Evolutionary conservation across 1,140 invertebrate genomes (phyloP).

Genomic region (Coenobita brevimanus): DNA sequence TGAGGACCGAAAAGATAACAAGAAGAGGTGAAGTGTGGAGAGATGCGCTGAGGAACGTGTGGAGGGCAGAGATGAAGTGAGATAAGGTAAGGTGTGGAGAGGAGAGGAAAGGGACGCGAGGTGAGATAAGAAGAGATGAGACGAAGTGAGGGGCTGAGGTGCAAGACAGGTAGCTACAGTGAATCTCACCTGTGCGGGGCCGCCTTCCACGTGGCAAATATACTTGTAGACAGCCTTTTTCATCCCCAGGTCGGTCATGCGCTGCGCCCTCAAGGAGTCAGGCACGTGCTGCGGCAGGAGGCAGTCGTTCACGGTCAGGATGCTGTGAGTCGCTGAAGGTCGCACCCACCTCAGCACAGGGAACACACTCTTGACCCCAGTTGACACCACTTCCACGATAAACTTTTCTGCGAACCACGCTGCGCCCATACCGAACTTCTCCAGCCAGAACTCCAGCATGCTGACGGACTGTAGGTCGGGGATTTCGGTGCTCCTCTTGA

Average conservation of each 20-base stretch:
- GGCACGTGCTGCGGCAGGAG: slow-evolving; percentile 47
- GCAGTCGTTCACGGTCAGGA: slow-evolving; percentile 42
- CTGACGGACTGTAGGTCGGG: slow-evolving; percentile 67
- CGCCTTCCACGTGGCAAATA: slow-evolving; percentile 68
- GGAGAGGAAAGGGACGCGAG: too few relatives aligned
- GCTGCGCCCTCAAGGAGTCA: slow-evolving; percentile 10
- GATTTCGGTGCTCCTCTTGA: slow-evolving; percentile 29
- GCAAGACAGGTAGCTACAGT: background rate
- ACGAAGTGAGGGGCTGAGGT: too few relatives aligned
- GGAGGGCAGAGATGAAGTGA: too few relatives aligned
- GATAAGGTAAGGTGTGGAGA: too few relatives aligned
- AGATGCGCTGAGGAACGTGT: too few relatives aligned
- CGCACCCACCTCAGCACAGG: slow-evolving; percentile 62
- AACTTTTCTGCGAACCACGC: slow-evolving; percentile 75
- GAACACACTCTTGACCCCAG: slow-evolving; percentile 58
- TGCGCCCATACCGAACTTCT: slow-evolving; percentile 72
- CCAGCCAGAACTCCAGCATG: slow-evolving; percentile 68
- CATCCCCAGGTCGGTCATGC: slow-evolving; percentile 72
- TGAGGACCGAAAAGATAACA: too few relatives aligned
- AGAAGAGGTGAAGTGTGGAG: too few relatives aligned
- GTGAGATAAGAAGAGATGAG: too few relatives aligned
- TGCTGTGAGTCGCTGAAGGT: background rate
- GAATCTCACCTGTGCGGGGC: slow-evolving; percentile 73
- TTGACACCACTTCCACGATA: slow-evolving; percentile 72
- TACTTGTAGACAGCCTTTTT: slow-evolving; percentile 73